These are phyloP conservation scores for Stegana nigrithorax DNA, from an alignment of 2,888 invertebrate species.

Conservation along the genomic window DNA sequence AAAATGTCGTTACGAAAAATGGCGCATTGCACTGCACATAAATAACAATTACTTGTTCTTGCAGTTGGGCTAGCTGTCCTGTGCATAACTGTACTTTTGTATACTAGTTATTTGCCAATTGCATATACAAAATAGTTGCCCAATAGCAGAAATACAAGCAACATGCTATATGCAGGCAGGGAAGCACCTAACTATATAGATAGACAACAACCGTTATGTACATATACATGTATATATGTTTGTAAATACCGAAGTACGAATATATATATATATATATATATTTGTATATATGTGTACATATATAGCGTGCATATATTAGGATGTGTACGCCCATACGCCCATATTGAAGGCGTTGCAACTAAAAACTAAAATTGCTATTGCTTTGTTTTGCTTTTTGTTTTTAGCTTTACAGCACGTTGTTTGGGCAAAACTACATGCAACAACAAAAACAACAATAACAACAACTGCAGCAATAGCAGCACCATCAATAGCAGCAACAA, in stretches of 20 bases:
- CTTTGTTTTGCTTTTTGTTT: conserved; percentile 7
- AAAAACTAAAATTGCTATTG: conserved; percentile 4
- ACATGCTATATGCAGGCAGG: background rate
- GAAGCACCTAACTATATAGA: background rate
- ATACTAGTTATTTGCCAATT: conserved; percentile 24
- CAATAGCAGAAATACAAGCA: background rate
- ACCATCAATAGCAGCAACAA: conserved; percentile 9
- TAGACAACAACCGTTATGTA: background rate
- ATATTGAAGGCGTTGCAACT: conserved; percentile 34
- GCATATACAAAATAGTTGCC: conserved; percentile 1
- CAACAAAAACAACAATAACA: conserved; percentile 6
- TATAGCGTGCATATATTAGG: background rate
- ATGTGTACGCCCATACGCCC: conserved; percentile 20
- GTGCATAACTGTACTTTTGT: conserved; percentile 39
- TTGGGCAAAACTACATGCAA: conserved; percentile 45
- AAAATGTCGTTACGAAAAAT: too few species aligned
- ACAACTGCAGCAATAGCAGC: conserved; percentile 13
- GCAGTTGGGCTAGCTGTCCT: background rate
- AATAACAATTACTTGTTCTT: background rate
- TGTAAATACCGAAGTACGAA: background rate
- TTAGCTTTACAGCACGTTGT: conserved; percentile 48
- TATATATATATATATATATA: background rate
- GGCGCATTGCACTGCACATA: background rate
- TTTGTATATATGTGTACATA: background rate
- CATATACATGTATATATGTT: background rate